Conservation (phyloP, 2,113 vertebrate species). For the Peromyscus maniculatus region DNA sequence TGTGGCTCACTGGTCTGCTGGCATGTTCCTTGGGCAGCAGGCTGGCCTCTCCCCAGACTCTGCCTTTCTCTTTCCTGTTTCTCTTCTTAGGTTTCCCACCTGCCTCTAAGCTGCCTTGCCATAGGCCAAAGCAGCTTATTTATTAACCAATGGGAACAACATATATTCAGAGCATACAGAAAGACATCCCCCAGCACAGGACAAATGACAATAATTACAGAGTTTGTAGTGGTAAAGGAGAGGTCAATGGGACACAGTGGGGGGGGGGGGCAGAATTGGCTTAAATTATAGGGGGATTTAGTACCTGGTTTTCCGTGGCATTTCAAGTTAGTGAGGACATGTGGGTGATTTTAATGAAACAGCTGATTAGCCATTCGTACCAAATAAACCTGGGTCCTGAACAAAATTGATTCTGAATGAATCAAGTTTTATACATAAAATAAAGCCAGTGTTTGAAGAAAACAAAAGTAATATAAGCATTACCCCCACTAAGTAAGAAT, state of each 20-base stretch:
- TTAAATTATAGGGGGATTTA: background rate
- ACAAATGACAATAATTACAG: background rate
- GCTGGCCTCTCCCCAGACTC: no score
- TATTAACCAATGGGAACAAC: no score
- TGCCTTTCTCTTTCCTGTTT: no score
- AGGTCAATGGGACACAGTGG: rapidly evolving
- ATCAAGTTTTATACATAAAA: constrained; percentile 4
- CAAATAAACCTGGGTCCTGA: background rate
- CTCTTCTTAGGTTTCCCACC: no score
- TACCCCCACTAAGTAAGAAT: background rate
- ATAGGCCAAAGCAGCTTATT: no score
- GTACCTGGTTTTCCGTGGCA: background rate
- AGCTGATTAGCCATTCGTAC: background rate
- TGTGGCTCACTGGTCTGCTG: no score
- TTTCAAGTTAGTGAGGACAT: background rate
- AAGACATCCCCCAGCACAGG: no score
- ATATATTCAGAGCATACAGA: no score
- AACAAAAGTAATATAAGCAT: background rate
- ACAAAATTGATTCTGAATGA: background rate
- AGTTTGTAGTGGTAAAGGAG: background rate
- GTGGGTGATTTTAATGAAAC: background rate
- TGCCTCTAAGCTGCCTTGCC: no score
- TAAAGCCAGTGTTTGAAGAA: constrained; percentile 26
- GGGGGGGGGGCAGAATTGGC: background rate
- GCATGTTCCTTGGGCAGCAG: no score